phyloP scores from a whole-genome alignment of 2,888 invertebrate species.

The Eupithecia subumbrata region DNA sequence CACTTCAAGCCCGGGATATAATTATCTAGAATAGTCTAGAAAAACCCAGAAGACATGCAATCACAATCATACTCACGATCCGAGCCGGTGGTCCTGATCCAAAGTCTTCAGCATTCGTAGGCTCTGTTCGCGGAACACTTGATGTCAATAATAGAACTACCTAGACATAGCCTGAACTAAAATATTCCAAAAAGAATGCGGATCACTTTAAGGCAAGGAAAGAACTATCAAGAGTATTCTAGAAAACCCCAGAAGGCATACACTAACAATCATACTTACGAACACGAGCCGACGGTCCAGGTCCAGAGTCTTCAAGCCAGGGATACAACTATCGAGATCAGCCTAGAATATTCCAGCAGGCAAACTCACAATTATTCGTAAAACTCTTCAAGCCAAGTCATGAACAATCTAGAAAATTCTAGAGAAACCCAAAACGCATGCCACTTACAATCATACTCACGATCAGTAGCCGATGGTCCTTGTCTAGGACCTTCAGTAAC shows the following conservation, averaged over 20 bases:
- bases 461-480: background rate
- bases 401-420: background rate
- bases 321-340: too few relatives aligned
- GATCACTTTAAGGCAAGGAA: too few relatives aligned
- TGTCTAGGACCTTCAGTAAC: conserved; percentile 88
- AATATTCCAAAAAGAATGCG: background rate
- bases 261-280: background rate
- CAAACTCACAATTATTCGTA: background rate
- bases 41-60: background rate
- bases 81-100: background rate
- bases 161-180: background rate
- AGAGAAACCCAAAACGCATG: background rate
- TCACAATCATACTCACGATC: background rate
- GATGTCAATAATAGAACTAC: conserved; percentile 38
- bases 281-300: background rate
- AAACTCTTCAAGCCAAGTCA: too few relatives aligned
- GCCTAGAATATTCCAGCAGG: background rate
- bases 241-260: background rate
- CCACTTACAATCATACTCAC: conserved; percentile 4
- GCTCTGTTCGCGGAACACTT: background rate
- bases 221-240: background rate
- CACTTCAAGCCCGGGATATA: too few relatives aligned
- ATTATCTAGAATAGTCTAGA: background rate
- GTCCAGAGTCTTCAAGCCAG: background rate
- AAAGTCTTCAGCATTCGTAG: background rate